Evolutionary conservation across 2,113 vertebrate species (phyloP), one percentile per base, ranked within the genome.

Genomic region (Myrmophylax atrothorax): DNA sequence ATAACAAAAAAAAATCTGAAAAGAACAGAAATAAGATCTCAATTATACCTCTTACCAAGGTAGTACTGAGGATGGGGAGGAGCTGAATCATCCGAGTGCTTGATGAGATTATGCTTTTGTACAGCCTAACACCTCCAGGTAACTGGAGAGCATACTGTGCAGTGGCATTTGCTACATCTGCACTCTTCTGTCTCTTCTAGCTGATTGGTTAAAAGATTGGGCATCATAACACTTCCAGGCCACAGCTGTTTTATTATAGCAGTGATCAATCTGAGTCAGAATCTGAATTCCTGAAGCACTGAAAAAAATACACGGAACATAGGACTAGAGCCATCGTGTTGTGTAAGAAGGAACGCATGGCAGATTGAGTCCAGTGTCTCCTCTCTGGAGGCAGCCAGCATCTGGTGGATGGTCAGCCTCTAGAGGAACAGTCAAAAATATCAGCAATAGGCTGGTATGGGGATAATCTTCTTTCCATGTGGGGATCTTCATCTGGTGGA

Each of bases 11-110:
- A 67, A 77, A 67, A 49, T 38, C 28, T 55, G 40, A 80, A 89
- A 70, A 87, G 29, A 94, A 73, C 7, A 75, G 74, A 60, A 87
- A 59, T 64, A 92, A 95, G 59, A 55, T 44, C n/a, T 87, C 49
- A 93, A 67, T 95, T 97, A 90, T 79, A 75, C 88, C 63, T 80
- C 82, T 92, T 81, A 58, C 37, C 22, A 81, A 95, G 64, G 49
- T 49, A 91, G 31, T 25, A 78, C 67, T 49, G 75, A 74, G 47
- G 78, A 87, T 72, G 74, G 47, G 73, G 77, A 94, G 90, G 74
- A 80, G 83, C 47, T 92, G 84, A 91, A 76, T 78, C 67, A 82
- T 38, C 44, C 35, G 59, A 95, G 68, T 63, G 72, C 81, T 88
- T 87, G 84, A 68, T 55, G 74, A 66, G 72, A 69, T 89, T 82